Evolutionary conservation across 2,888 invertebrate genomes (phyloP), one percentile per base, ranked within the genome.

Genomic region (Polyommatus icarus): DNA sequence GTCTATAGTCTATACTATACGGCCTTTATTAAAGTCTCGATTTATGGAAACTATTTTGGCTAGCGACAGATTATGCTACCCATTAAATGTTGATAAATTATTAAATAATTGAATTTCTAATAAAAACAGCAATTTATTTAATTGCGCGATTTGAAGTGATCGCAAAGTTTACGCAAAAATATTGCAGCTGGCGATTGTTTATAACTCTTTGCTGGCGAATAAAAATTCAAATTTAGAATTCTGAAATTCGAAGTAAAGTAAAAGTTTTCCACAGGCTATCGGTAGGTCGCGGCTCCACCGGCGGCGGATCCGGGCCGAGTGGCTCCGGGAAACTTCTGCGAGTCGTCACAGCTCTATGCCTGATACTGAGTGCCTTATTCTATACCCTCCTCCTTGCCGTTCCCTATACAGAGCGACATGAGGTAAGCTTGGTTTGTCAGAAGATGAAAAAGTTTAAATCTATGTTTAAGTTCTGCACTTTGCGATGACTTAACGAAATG

Each of bases 371-470:
- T 5, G 96, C 96, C 10, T 84, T 97, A 18, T 95, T 96, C 83
- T 97, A 96, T 86, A 95, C 96, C 78, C 90, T 96, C 15, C 90
- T 97, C 15, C 91, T 96, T 76, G 91, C 95, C 54, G 95, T 97
- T 40, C 97, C 97, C 8, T 94, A 95, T 67, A 95, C 96, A 76
- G 94, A 95, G 82, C 94, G 96, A 80, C 91, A 95, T 83, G 95
- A 95, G 84, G 93, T 95, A 84, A 84, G 76, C 7, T 59, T 59
- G 15, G 7, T 71, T 7, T 71, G 6, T n/a, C n/a, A 6, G 36
- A 36, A 36, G 7, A 36, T n/a, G n/a, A n/a, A n/a, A n/a, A n/a
- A n/a, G n/a, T n/a, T n/a, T n/a, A n/a, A n/a, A n/a, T n/a, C n/a
- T n/a, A n/a, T n/a, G n/a, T n/a, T n/a, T n/a, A n/a, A n/a, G n/a